phyloP scores from a whole-genome alignment of 2,113 vertebrate genomes.

The Colinus virginianus region DNA sequence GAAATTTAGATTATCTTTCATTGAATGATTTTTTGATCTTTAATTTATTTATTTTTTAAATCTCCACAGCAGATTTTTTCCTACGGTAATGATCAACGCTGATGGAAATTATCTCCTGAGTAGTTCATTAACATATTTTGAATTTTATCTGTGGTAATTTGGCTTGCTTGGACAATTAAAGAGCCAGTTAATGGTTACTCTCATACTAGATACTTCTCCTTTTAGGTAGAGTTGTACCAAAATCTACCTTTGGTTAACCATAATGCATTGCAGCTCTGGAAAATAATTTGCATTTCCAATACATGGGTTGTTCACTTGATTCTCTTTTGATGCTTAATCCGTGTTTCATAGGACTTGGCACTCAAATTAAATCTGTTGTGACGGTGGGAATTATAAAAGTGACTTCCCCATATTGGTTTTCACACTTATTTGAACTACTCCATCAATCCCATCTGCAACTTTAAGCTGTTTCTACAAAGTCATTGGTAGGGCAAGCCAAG shows the following conservation, averaged over 20 bases:
- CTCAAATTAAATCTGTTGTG: not conserved
- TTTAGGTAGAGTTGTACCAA: not conserved
- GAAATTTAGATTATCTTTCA: not conserved
- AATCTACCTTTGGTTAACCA: not conserved
- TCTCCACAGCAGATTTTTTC: not conserved
- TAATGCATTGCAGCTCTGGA: accelerated
- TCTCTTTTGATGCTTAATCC: not conserved
- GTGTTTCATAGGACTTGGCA: not conserved
- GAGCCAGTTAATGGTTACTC: not conserved
- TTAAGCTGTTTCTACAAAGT: not conserved
- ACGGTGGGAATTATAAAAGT: not conserved
- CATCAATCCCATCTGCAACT: not conserved
- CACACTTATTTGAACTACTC: not conserved
- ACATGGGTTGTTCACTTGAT: not conserved
- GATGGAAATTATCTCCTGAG: not conserved
- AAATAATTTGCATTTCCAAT: not conserved
- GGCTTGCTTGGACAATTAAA: not conserved
- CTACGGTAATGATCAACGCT: not conserved
- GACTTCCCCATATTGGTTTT: not conserved
- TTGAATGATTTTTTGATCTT: not conserved
- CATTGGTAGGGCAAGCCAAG: not conserved
- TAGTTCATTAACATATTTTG: not conserved
- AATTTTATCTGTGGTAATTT: not conserved
- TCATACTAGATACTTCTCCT: not conserved
- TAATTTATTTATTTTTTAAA: not conserved